Conservation (phyloP, 2,888 invertebrate genomes). For the Lutraria lutraria region DNA sequence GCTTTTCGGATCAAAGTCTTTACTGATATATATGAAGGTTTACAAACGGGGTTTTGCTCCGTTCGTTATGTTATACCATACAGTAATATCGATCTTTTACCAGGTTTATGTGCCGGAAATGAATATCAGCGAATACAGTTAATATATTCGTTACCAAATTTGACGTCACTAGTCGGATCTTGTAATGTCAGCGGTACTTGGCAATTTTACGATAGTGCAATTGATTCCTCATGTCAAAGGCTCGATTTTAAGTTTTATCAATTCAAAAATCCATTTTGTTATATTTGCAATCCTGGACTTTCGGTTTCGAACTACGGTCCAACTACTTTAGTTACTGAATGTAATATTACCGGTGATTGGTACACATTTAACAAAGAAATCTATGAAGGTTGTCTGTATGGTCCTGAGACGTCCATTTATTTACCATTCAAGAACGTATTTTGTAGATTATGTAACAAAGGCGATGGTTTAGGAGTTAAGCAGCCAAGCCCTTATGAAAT, state of each 20-base stretch:
- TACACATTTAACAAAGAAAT: neutral
- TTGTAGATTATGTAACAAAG: conserved; percentile 11
- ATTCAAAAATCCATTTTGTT: conserved; percentile 44
- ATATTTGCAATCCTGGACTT: conserved; percentile 41
- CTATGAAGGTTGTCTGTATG: neutral
- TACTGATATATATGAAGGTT: neutral
- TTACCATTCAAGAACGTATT: conserved; percentile 26
- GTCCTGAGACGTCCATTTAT: neutral
- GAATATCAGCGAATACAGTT: neutral
- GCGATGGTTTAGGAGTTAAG: neutral
- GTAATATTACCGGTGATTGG: neutral
- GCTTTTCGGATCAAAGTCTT: neutral
- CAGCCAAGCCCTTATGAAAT: neutral
- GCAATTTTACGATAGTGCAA: neutral
- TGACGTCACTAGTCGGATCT: neutral
- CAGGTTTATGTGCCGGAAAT: neutral
- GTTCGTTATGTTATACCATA: neutral
- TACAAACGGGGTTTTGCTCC: neutral
- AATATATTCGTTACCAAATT: neutral
- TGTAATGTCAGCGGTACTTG: conserved; percentile 26
- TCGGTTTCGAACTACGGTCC: neutral
- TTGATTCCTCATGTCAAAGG: conserved; percentile 17
- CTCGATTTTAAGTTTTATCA: neutral
- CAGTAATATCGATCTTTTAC: neutral
- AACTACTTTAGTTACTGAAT: neutral